These are phyloP conservation scores for Eudorcas thomsonii DNA, from an alignment of 2,113 vertebrate species.

Conservation along the genomic window DNA sequence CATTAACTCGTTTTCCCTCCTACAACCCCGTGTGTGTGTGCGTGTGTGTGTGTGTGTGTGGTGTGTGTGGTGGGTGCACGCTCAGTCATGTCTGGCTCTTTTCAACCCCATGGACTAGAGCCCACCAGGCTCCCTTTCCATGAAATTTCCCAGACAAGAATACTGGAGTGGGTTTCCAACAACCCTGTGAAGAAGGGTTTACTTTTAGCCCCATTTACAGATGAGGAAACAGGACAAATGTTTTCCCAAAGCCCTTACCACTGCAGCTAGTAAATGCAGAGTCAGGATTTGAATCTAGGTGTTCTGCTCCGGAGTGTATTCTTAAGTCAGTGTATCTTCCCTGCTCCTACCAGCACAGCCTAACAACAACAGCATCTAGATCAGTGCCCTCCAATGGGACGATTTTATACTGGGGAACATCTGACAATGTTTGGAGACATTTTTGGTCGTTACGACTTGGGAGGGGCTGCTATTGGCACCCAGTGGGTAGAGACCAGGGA, in stretches of 20 bases:
- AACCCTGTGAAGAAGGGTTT: neutral
- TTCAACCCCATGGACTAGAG: neutral
- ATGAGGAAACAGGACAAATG: neutral
- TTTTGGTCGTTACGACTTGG: neutral
- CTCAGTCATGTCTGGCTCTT: neutral
- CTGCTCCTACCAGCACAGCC: neutral
- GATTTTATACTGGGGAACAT: neutral
- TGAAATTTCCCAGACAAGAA: neutral
- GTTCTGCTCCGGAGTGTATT: neutral
- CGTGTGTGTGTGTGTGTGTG: neutral
- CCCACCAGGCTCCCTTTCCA: neutral
- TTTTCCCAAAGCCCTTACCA: neutral
- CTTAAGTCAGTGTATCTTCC: neutral
- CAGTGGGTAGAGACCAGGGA: too few relatives aligned
- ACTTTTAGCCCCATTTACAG: neutral
- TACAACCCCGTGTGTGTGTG: neutral
- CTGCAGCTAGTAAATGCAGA: neutral
- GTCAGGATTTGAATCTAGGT: neutral
- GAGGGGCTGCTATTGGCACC: neutral
- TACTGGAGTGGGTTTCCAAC: neutral
- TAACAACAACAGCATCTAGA: neutral
- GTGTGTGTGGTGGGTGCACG: neutral
- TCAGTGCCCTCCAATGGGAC: neutral
- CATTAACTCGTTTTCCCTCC: neutral
- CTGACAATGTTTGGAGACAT: neutral